A percentile compares a stretch with the other conserved stretches of the same genome.
These are phyloP conservation scores for Hydrochoerus hydrochaeris DNA, from an alignment of 2,113 vertebrate genomes.

Conservation along the genomic window DNA sequence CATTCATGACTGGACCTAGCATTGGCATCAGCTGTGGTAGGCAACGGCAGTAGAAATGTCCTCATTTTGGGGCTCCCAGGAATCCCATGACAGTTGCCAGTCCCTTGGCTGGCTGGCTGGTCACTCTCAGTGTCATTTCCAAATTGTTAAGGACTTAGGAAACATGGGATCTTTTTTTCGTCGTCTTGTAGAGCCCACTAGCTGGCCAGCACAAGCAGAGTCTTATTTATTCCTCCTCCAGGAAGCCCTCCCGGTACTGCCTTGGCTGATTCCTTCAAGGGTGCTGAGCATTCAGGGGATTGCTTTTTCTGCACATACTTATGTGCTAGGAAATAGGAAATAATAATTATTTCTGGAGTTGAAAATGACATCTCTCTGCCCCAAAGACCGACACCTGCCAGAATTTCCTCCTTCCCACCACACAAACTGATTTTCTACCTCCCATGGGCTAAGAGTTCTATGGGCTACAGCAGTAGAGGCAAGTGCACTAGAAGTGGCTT, in stretches of 20 bases:
- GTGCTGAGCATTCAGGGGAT: neutral
- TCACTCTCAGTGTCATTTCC: neutral
- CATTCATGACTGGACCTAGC: neutral
- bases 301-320: neutral
- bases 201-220: neutral
- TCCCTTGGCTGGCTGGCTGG: neutral
- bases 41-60: neutral
- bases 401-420: neutral
- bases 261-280: neutral
- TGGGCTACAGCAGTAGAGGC: neutral
- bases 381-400: neutral
- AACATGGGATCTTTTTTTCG: neutral
- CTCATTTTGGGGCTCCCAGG: neutral
- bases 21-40: neutral
- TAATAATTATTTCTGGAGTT: neutral
- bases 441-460: neutral
- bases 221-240: neutral
- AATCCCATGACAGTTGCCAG: neutral
- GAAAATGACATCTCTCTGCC: neutral
- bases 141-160: neutral
- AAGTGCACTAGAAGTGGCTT: neutral
- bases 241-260: neutral
- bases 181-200: neutral
- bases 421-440: neutral
- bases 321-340: neutral